Evolutionary conservation across 1,140 invertebrate genomes (phyloP).

Genomic region (Dermatophagoides farinae): DNA sequence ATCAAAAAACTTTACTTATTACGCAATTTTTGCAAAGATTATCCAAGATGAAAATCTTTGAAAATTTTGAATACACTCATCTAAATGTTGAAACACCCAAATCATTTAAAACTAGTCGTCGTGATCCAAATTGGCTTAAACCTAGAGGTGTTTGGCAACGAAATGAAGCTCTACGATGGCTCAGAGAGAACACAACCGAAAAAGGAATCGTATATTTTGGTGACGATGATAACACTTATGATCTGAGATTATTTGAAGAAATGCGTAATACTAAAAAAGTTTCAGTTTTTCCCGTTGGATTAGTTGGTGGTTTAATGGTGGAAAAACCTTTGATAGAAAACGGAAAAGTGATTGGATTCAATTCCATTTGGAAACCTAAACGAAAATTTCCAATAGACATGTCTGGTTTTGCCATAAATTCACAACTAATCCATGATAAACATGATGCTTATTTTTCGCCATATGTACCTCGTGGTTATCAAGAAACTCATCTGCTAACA

Average conservation of each 20-base stretch:
- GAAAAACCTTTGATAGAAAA: constrained; percentile 49
- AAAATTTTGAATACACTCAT: constrained; percentile 36
- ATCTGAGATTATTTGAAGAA: constrained; percentile 68
- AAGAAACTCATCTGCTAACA: constrained; percentile 71
- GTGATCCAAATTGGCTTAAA: constrained; percentile 66
- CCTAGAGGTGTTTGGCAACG: constrained; percentile 84
- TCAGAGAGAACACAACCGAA: constrained; percentile 42
- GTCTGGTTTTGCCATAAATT: constrained; percentile 90
- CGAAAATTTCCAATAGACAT: constrained; percentile 89
- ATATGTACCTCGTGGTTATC: constrained; percentile 60
- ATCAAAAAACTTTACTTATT: constrained; percentile 51
- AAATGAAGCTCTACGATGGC: constrained; percentile 68
- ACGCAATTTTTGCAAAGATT: constrained; percentile 46
- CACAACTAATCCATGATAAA: constrained; percentile 50
- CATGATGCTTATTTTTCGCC: constrained; percentile 60
- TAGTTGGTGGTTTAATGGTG: constrained; percentile 63
- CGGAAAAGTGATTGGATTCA: constrained; percentile 54
- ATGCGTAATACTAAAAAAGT: constrained; percentile 64
- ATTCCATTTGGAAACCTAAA: constrained; percentile 53
- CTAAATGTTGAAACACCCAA: constrained; percentile 47
- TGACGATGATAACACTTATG: constrained; percentile 95
- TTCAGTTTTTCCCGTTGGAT: constrained; percentile 89
- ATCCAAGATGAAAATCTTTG: constrained; percentile 36
- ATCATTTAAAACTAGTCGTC: constrained; percentile 38
- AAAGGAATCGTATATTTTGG: constrained; percentile 84